Percentiles rank a stretch among this genome's conserved stretches.
Evolutionary conservation across 2,797 vertebrate genomes (phyloP).

Genomic region (Ara ararauna): DNA sequence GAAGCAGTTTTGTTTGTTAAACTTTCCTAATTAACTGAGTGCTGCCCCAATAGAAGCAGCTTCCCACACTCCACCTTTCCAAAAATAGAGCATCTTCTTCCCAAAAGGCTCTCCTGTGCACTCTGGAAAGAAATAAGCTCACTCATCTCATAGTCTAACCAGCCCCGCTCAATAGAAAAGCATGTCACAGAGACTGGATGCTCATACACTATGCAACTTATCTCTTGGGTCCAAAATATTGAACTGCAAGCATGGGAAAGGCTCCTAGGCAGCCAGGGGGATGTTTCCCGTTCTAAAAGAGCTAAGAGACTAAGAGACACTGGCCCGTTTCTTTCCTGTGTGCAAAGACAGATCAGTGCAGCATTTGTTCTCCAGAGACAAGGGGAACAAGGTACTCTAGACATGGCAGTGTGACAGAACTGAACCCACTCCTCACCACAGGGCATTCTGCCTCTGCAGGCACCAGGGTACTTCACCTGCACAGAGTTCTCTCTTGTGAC

Average conservation of each 20-base stretch:
- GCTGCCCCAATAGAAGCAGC: not conserved
- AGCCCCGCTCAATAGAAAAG: fast-evolving
- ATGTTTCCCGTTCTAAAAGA: not conserved
- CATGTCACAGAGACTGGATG: not conserved
- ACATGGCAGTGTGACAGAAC: fast-evolving
- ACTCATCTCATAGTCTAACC: not conserved
- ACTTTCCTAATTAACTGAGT: not conserved
- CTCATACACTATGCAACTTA: not conserved
- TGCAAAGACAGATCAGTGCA: not conserved
- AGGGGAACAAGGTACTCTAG: not conserved
- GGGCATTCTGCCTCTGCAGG: not conserved
- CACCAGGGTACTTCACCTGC: not conserved
- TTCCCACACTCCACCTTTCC: not conserved
- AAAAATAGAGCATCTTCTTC: not conserved
- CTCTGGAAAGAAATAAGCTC: not conserved
- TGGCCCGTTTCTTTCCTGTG: not conserved
- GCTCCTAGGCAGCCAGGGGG: not conserved
- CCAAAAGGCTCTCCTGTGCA: not conserved
- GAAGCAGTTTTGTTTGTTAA: not conserved
- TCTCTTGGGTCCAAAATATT: not conserved
- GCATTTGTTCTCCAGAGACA: not conserved
- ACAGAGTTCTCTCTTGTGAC: not conserved
- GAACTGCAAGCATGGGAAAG: not conserved
- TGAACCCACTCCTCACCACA: not conserved
- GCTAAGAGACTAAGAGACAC: not conserved